Percentiles rank a stretch among this genome's conserved stretches.
These are phyloP conservation scores for Neopelma chrysocephalum DNA, from an alignment of 2,797 vertebrate species.

Conservation along the genomic window DNA sequence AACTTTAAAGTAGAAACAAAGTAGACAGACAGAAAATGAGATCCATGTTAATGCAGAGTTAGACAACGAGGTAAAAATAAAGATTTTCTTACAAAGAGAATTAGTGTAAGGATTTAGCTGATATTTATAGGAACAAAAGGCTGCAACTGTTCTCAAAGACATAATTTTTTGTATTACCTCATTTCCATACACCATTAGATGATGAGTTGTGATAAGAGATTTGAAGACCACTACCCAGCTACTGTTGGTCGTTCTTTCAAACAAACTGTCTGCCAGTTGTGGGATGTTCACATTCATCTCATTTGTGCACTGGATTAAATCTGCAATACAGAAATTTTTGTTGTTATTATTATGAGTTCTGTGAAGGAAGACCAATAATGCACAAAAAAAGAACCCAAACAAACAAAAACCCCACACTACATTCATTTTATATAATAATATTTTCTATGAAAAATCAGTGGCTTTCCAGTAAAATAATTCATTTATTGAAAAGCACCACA, in stretches of 20 bases:
- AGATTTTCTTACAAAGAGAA: background rate
- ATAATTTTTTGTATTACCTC: conserved; percentile 72
- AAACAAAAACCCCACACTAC: too few relatives aligned
- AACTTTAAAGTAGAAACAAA: background rate
- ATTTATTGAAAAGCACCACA: background rate
- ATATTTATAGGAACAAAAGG: background rate
- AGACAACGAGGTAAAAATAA: background rate
- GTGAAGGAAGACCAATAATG: background rate
- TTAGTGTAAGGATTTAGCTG: background rate
- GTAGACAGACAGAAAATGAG: background rate
- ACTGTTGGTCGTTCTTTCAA: conserved; percentile 84
- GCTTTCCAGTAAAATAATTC: background rate
- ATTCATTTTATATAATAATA: background rate
- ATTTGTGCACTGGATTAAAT: conserved; percentile 85
- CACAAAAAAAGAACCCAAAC: background rate
- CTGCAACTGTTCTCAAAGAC: background rate
- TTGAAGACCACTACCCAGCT: conserved; percentile 88
- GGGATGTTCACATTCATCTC: conserved; percentile 88
- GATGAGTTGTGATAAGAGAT: conserved; percentile 85
- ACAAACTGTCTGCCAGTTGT: conserved; percentile 83
- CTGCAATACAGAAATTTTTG: conserved; percentile 68
- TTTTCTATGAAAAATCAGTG: background rate
- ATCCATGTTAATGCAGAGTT: background rate
- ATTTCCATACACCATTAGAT: conserved; percentile 86
- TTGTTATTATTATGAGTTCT: background rate